Percentiles rank a stretch among this genome's conserved stretches.
Conservation (phyloP, 92 coral and sea anemone species). For the Galaxea fascicularis region DNA sequence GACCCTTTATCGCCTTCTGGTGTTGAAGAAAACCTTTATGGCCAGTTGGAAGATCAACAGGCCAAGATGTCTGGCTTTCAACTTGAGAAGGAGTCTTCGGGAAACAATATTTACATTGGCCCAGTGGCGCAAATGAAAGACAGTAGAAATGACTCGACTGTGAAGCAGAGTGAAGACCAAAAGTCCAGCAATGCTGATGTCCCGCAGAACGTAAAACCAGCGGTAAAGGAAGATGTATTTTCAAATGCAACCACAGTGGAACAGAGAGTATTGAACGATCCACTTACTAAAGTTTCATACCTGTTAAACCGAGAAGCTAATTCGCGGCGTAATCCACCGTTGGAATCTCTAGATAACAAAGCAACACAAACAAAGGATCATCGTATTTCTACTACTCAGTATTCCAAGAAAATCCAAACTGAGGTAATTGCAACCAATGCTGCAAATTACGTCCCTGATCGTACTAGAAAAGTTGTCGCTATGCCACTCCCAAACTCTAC, state of each 20-base stretch:
- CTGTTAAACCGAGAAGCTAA: conserved; percentile 3
- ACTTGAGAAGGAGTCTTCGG: not conserved
- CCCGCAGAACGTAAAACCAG: not conserved
- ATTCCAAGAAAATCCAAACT: not conserved
- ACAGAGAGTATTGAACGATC: conserved; percentile 10
- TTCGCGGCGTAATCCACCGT: not conserved
- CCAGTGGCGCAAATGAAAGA: conserved; percentile 14
- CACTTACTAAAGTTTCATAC: conserved; percentile 35
- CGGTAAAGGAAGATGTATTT: not conserved
- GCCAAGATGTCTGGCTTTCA: conserved; percentile 18
- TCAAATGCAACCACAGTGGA: not conserved
- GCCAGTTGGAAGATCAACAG: conserved; percentile 1
- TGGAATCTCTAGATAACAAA: not conserved
- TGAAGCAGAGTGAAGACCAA: not conserved
- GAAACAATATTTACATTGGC: not conserved
- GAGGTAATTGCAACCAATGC: not conserved
- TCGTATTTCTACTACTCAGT: not conserved
- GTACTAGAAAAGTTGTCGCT: not conserved
- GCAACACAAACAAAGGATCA: not conserved
- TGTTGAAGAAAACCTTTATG: conserved; percentile 7
- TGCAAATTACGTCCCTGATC: not conserved
- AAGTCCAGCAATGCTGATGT: not conserved
- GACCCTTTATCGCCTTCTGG: conserved; percentile 15
- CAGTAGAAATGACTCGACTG: not conserved
- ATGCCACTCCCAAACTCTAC: not conserved